phyloP scores from a whole-genome alignment of 2,113 vertebrate species.

The Cariama cristata region DNA sequence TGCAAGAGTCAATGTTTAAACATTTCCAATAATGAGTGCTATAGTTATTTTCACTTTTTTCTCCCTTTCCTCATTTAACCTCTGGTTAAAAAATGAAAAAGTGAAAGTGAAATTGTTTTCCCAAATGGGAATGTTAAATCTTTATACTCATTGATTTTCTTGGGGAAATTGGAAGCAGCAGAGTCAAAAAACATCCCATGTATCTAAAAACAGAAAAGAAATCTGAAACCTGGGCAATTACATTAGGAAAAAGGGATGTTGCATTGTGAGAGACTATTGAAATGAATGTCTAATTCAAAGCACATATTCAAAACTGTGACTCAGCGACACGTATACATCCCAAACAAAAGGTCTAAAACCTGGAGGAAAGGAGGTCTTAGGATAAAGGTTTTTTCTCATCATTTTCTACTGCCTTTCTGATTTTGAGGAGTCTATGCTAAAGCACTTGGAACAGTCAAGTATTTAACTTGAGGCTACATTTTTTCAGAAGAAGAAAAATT shows the following conservation, averaged over 20 bases:
- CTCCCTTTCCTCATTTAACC: background rate
- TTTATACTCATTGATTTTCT: background rate
- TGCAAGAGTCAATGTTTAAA: background rate
- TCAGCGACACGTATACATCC: rapidly evolving
- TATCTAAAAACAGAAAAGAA: background rate
- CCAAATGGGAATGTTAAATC: background rate
- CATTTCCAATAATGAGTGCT: background rate
- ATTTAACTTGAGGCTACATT: background rate
- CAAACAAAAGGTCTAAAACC: background rate
- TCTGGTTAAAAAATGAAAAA: background rate
- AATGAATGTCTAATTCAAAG: background rate
- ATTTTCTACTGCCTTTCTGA: background rate
- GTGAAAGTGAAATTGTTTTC: background rate
- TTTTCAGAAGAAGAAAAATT: background rate
- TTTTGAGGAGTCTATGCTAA: background rate
- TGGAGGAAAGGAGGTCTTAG: background rate
- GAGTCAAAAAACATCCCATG: background rate
- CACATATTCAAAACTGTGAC: background rate
- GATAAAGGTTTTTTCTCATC: background rate
- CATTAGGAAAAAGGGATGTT: background rate
- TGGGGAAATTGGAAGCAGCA: background rate
- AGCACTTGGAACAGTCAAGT: background rate
- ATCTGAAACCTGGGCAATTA: background rate
- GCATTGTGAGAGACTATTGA: background rate
- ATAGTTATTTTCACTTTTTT: background rate